phyloP scores from a whole-genome alignment of 2,797 vertebrate genomes.

The Dermochelys coriacea region DNA sequence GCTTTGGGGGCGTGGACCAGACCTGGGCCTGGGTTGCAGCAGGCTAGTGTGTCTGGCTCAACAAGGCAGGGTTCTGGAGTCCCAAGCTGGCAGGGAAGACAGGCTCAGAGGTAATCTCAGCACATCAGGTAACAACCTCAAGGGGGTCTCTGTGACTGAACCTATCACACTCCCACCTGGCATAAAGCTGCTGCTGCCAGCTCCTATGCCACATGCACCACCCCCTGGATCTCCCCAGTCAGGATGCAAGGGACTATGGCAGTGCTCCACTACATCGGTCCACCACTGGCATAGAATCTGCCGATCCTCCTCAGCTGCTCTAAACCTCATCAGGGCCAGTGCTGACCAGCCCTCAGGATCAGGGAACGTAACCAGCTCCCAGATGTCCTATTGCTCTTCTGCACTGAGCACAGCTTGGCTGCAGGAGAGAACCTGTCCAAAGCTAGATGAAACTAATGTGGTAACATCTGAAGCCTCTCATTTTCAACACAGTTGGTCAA shows the following conservation, averaged over 20 bases:
- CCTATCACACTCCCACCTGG: too few species aligned
- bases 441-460: neutral
- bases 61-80: too few species aligned
- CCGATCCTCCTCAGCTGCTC: neutral
- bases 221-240: too few species aligned
- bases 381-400: neutral
- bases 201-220: too few species aligned
- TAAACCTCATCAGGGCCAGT: neutral
- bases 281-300: neutral
- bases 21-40: too few species aligned
- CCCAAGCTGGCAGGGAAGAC: too few species aligned
- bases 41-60: too few species aligned
- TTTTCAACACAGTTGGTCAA: neutral
- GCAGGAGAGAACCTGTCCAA: neutral
- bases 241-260: too few species aligned
- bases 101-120: too few species aligned
- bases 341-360: accelerated
- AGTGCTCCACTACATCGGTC: neutral
- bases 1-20: too few species aligned
- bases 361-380: accelerated
- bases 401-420: neutral
- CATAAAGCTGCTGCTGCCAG: neutral
- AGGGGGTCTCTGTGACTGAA: too few species aligned
- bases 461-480: neutral
- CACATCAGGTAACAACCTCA: too few species aligned